Evolutionary conservation across 1,140 invertebrate genomes (phyloP).

Genomic region (Drosophila setifemur): DNA sequence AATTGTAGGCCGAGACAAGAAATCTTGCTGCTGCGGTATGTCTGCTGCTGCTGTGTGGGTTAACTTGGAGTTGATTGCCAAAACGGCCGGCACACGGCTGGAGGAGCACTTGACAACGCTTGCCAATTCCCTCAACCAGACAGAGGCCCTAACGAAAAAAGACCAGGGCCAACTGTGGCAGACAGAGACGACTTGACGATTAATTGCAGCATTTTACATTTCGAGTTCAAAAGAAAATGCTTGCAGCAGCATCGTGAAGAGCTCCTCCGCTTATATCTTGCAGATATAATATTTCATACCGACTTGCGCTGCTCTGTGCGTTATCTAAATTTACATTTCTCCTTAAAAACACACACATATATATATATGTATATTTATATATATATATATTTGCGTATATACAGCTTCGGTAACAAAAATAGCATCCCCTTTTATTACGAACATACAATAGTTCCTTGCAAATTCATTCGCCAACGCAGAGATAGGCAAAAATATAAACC

Average conservation of each 20-base stretch:
- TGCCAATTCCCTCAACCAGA: conserved; percentile 7
- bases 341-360: not conserved
- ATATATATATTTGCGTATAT: conserved; percentile 5
- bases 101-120: conserved; percentile 57
- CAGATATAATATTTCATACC: conserved; percentile 60
- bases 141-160: not conserved
- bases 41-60: conserved; percentile 56
- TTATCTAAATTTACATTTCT: conserved; percentile 70
- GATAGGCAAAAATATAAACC: no score
- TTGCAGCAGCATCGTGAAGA: conserved; percentile 16
- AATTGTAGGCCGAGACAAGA: conserved; percentile 58
- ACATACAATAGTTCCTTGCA: no score
- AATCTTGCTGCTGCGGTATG: conserved; percentile 46
- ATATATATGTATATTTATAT: no score
- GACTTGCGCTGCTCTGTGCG: conserved; percentile 45
- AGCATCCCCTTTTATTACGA: no score
- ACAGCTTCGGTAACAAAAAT: not conserved
- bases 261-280: conserved; percentile 51
- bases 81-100: conserved; percentile 35
- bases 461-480: no score
- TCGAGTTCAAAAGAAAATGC: conserved; percentile 68
- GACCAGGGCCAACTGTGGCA: conserved; percentile 9
- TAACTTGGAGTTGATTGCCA: conserved; percentile 66
- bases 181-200: conserved; percentile 53
- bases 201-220: conserved; percentile 73